Conservation (phyloP, 2,113 vertebrate species). For the Mormyrus iriodes region DNA sequence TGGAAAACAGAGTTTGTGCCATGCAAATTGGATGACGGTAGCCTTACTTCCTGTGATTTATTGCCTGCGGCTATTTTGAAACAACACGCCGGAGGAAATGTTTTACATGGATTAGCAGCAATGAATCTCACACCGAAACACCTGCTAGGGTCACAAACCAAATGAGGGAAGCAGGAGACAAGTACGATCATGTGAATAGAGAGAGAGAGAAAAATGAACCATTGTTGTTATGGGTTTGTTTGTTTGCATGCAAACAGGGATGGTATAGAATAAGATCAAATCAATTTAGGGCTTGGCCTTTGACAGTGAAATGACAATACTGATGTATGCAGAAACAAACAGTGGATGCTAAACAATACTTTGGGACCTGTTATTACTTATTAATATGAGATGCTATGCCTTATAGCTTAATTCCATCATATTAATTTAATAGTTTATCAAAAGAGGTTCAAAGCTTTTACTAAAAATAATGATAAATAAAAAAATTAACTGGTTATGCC, state of each 20-base stretch:
- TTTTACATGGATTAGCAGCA: not conserved
- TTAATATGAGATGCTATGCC: not conserved
- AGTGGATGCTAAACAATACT: not conserved
- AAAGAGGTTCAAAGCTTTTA: not conserved
- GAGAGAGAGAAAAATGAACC: not conserved
- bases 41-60: constrained; percentile 1
- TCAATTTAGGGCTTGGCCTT: not conserved
- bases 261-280: not conserved
- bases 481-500: not conserved
- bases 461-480: not conserved
- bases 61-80: not conserved
- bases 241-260: not conserved
- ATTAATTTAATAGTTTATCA: not conserved
- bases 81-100: not conserved
- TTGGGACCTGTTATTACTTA: not conserved
- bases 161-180: not conserved
- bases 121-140: not conserved
- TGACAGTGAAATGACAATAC: not conserved
- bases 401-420: not conserved
- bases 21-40: not conserved
- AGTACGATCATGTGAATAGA: not conserved
- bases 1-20: not conserved
- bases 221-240: not conserved
- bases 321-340: not conserved
- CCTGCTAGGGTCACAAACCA: not conserved